Base-by-base conservation (phyloP, 2,888 invertebrate species). In the Caenorhabditis uteleia region DNA sequence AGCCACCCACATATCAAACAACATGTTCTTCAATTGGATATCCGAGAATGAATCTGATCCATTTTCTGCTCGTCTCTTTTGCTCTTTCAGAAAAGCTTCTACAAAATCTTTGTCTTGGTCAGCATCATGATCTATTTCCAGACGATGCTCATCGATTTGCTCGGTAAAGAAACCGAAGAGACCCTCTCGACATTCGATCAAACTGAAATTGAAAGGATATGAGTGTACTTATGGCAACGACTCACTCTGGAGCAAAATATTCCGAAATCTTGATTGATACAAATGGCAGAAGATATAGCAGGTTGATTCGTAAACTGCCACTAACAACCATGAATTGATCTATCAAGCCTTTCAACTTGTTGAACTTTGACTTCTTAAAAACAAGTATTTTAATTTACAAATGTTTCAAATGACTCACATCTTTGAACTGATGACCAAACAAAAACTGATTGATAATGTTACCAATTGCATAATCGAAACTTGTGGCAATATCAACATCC, bases 1-100 rank as follows among this genome's bases (percentile, higher is more conserved):
- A 43, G 71, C 74, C 21, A 70, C 34, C 74, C 74, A 74, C 36
- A 74, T 56, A 51, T 74, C 74, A 27, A 74, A 69, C 27, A 62
- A 68, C 51, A 71, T 45, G 48, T 66, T 70, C 16, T 44, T 20
- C 33, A 74, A 39, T 29, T 67, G 66, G 12, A 31, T 14, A 39
- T 55, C 23, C 14, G 47, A 46, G 31, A 46, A 59, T 26, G 5
- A 21, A 27, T 56, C 54, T 14, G n/a, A n/a, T 1, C 57, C 57
- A 8, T 18, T 12, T 0, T 23, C 50, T 49, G 61, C 54, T 16
- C 60, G 49, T 16, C 42, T 57, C 34, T n/a, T 43, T 43, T 67
- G 67, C 36, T 62, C 58, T 33, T 67, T 67, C 16, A 67, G 29
- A 43, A 42, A 67, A 3, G 56, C 51, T 36, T 62, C 61, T 5